Base-by-base conservation (phyloP, 2,797 vertebrate species). In the Thripadectes ignobilis region DNA sequence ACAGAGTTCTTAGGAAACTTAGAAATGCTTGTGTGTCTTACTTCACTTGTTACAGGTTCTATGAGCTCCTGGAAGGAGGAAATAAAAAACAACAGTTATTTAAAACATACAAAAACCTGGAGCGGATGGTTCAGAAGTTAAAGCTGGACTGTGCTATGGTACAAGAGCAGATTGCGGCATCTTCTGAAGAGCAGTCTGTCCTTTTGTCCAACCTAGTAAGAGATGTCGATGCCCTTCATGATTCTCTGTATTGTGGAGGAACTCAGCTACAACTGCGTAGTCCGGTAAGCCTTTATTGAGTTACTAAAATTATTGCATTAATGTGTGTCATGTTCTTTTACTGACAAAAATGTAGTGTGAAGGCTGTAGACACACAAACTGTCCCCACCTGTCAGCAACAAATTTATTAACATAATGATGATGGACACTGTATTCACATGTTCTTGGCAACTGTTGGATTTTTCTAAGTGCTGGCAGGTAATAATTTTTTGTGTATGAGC, bases 181-280 rank as follows among this genome's bases (percentile, higher is more conserved):
- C 98, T 49, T 65, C 89, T 84, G 94, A 95, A 32, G 98, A 99
- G 58, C 98, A 98, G 92, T 94, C 71, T 94, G 97, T 97, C 69
- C 96, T 97, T 45, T 77, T 97, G 19, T 98, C 98, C 78, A 97
- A 95, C 61, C 95, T 99, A 3, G 86, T 98, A 79, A 85, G 86
- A 14, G 98, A 98, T 87, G 97, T 98, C 13, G 98, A 98, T 79
- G 57, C 92, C 10, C 98, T 99, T 55, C 97, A 80, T 89, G 97
- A 96, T 86, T 94, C 97, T 54, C 96, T 98, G 46, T 99, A 99
- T 96, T 96, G 94, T 38, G 98, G 98, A 92, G 97, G 99, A 65
- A 98, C 98, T 96, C 98, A 98, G 92, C 95, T 99, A 89, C 97
- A 98, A 58, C 97, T 99, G 95, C 97, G 97, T 88, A 98, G 98